Base-by-base conservation (phyloP, 1,140 invertebrate genomes). In the Drosophila nigrodunni region DNA sequence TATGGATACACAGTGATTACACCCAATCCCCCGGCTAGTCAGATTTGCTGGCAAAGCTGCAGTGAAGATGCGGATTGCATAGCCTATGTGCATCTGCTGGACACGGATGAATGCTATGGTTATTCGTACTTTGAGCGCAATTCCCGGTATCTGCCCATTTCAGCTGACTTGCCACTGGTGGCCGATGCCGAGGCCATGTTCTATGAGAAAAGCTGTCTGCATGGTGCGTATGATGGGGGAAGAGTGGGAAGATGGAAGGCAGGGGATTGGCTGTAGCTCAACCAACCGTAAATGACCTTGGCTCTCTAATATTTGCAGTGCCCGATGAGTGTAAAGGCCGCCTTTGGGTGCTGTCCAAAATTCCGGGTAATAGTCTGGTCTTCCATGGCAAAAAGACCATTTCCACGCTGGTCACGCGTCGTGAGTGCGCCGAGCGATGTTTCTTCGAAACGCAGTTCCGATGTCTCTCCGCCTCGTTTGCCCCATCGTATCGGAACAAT, bases 401-500 rank as follows among this genome's bases (percentile, higher is more conserved):
- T 74, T 71, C 92, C 13, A 88, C 86, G 59, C 75, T 91, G 78
- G 80, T 93, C 71, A 93, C 93, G 68, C 89, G 93, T 65, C 88
- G 81, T 71, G 93, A 93, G 71, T 94, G 93, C 78, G 91, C 93
- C 66, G 92, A 94, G 71, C 78, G 80, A 34, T 94, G 93, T 75
- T 86, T 94, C 55, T 86, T 93, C 43, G 93, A 94, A 88, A 91
- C 58, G 10, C 66, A 86, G 39, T 94, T 93, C 74, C 50, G 76
- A 41, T 94, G 93, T 78, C 92, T 91, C 67, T 94, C 93, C 18
- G 88, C 88, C 58, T 93, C 93, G 74, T 94, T 93, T 77, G 90
- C 85, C 21, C 90, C 93, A 34, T 92, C 89, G 44, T 78, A 91
- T 72, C 68, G 82, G 35, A 93, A 93, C 65, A 88, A 91, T 77